Evolutionary conservation across 1,140 invertebrate species (phyloP).

Genomic region (Pseudomyrmex pallidus): DNA sequence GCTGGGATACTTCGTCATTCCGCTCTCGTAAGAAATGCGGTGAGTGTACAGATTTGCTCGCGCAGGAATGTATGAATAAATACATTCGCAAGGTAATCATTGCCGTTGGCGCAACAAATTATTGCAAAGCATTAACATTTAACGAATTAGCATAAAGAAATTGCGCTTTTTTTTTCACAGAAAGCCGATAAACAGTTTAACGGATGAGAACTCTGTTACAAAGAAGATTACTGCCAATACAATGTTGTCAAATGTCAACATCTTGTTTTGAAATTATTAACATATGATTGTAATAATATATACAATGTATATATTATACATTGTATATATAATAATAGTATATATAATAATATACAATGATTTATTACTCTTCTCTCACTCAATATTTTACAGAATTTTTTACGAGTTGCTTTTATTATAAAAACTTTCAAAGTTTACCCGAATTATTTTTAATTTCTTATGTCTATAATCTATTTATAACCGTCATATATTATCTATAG

Average conservation of each 20-base stretch:
- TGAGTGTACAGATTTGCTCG: constrained; percentile 65
- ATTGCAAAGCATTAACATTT: constrained; percentile 55
- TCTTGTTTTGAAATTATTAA: neutral
- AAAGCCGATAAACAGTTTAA: neutral
- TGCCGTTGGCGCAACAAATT: constrained; percentile 70
- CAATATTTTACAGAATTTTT: neutral
- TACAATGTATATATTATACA: no score
- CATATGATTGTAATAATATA: neutral
- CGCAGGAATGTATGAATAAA: constrained; percentile 77
- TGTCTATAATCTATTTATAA: no score
- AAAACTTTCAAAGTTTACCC: no score
- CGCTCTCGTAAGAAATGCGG: constrained; percentile 49
- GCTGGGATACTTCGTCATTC: constrained; percentile 33
- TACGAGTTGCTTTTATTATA: neutral
- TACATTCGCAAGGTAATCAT: constrained; percentile 71
- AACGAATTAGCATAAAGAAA: constrained; percentile 55
- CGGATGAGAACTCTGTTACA: neutral
- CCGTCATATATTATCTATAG: no score
- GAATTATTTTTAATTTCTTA: no score
- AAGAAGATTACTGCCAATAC: neutral
- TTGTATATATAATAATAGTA: no score
- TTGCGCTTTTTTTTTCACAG: neutral
- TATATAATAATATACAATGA: neutral
- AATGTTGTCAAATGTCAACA: no score
- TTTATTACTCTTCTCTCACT: neutral